phyloP scores from a whole-genome alignment of 2,888 invertebrate genomes.

The Ichneumoninae sp. region DNA sequence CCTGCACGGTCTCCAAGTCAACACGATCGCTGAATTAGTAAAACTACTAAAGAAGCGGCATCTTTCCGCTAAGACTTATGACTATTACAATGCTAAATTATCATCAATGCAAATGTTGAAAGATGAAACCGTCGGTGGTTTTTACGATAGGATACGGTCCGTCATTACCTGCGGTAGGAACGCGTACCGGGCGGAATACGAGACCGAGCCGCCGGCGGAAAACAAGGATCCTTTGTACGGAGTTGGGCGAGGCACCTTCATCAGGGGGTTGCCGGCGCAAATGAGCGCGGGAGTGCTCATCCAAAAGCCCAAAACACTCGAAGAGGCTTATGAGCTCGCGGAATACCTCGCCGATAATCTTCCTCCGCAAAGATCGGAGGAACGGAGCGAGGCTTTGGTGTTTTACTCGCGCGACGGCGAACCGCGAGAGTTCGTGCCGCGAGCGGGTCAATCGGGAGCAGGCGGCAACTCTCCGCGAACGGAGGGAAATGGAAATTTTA shows the following conservation, averaged over 20 bases:
- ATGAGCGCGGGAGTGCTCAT: background rate
- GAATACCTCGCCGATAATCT: background rate
- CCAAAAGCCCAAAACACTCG: background rate
- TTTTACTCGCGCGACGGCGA: background rate
- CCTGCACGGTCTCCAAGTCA: background rate
- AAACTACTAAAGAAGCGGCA: background rate
- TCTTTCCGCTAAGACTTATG: background rate
- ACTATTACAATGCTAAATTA: too few species aligned
- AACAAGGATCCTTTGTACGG: background rate
- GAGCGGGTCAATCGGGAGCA: background rate
- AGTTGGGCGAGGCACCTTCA: background rate
- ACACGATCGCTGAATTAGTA: background rate
- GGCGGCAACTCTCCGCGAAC: background rate
- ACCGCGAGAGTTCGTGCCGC: background rate
- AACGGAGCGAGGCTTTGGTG: background rate
- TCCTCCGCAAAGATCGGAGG: too few species aligned
- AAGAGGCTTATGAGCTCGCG: background rate
- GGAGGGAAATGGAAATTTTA: background rate
- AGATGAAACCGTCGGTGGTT: conserved; percentile 1
- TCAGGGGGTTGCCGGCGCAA: background rate
- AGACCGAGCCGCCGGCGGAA: background rate
- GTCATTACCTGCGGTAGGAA: background rate
- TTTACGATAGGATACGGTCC: background rate
- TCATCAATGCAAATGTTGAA: background rate
- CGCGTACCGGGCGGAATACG: background rate